Base-by-base conservation (phyloP, 2,797 vertebrate genomes). In the Melanotaenia maccullochi region DNA sequence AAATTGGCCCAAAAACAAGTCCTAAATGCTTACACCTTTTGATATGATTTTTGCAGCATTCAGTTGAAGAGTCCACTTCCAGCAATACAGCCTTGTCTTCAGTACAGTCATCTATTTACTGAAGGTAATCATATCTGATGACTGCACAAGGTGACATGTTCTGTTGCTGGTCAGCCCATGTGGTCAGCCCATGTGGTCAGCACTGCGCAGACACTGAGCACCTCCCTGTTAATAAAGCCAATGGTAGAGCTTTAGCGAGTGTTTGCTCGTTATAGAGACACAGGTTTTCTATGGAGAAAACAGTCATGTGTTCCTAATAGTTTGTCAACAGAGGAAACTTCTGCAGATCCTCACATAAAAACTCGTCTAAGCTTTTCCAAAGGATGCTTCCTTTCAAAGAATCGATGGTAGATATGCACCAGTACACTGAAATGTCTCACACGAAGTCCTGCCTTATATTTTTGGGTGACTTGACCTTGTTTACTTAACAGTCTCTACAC, bases 201-300 rank as follows among this genome's bases (percentile, higher is more conserved):
- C 7, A 36, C 60, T 60, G 69, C 54, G 75, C 30, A 84, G 69
- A 83, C 80, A 65, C 65, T 0, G 35, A 76, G 78, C 63, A 75
- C 51, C 81, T 85, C 85, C 75, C 81, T 76, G 79, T 87, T 77
- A 86, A 91, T 89, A 88, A 79, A 86, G 86, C 69, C 54, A 28
- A 47, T 75, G 64, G 77, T 75, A 78, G 79, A 66, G 65, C 85
- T 82, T 79, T 65, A 70, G 83, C 68, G 60, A 49, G 71, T 87
- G 78, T 24, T 22, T 42, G 32, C 65, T 87, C 79, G 86, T 90
- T 85, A 85, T 68, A 81, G 71, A 82, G 75, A 77, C 68, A 38
- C 5, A 14, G 28, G 22, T 30, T 70, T 80, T 78, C 75, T 76
- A 62, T 54, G 67, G 62, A 30, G 42, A 75, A 81, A 52, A 44